phyloP scores from a whole-genome alignment of 1,140 invertebrate genomes.

The Drosophila santomea region DNA sequence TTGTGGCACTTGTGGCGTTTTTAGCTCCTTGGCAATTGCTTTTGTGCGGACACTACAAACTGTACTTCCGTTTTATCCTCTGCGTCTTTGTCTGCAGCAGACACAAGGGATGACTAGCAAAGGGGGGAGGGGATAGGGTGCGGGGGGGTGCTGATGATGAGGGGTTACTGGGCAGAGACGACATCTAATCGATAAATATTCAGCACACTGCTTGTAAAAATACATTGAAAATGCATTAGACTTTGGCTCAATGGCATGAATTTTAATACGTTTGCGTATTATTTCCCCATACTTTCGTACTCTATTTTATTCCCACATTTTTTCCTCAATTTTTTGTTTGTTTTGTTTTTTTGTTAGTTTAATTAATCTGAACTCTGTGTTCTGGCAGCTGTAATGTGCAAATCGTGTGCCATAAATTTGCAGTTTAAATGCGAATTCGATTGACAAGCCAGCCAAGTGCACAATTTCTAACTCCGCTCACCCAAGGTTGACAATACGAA shows the following conservation, averaged over 20 bases:
- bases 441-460: slow-evolving; percentile 72
- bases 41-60: slow-evolving; percentile 75
- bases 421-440: slow-evolving; percentile 49
- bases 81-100: slow-evolving; percentile 66
- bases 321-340: neutral
- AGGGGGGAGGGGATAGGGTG: neutral
- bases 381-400: slow-evolving; percentile 58
- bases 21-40: slow-evolving; percentile 59
- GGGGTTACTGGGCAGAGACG: slow-evolving; percentile 22
- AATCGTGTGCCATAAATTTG: slow-evolving; percentile 80
- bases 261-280: slow-evolving; percentile 48
- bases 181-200: slow-evolving; percentile 77
- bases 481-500: slow-evolving; percentile 68
- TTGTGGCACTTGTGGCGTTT: slow-evolving; percentile 51
- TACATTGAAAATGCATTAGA: slow-evolving; percentile 83
- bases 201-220: slow-evolving; percentile 71
- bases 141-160: slow-evolving; percentile 1
- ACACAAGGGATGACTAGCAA: slow-evolving; percentile 3
- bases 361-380: slow-evolving; percentile 64
- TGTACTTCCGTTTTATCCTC: slow-evolving; percentile 72
- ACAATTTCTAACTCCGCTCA: slow-evolving; percentile 67
- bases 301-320: neutral
- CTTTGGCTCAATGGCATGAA: slow-evolving; percentile 64
- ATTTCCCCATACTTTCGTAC: slow-evolving; percentile 27
- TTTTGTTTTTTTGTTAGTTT: slow-evolving; percentile 32